A percentile compares a stretch with the other conserved stretches of the same genome.
phyloP scores from a whole-genome alignment of 2,113 vertebrate species.

The Taurulus bubalis region DNA sequence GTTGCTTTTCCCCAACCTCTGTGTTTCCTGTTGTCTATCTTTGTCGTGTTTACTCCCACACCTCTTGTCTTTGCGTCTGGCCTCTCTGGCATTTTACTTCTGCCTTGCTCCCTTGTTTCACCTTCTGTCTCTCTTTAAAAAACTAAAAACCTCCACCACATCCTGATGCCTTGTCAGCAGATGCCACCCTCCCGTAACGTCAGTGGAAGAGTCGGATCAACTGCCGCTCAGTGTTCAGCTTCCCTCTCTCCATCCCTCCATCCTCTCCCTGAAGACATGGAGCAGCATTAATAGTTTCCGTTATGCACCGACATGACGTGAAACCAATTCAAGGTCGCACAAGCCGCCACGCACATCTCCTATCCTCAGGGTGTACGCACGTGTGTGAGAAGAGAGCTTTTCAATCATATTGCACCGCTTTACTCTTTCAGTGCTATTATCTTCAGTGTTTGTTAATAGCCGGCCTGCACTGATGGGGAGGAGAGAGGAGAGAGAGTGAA shows the following conservation, averaged over 20 bases:
- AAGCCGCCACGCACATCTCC: constrained; percentile 26
- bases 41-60: neutral
- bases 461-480: neutral
- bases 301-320: constrained; percentile 60
- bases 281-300: constrained; percentile 42
- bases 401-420: constrained; percentile 37
- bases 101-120: neutral
- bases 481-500: neutral
- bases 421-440: constrained; percentile 55
- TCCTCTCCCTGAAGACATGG: constrained; percentile 16
- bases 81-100: neutral
- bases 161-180: constrained; percentile 7
- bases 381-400: constrained; percentile 17
- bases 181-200: neutral
- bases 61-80: neutral
- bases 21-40: neutral
- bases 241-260: neutral
- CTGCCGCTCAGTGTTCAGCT: neutral
- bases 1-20: neutral
- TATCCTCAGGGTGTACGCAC: constrained; percentile 23
- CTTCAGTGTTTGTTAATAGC: constrained; percentile 33
- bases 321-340: constrained; percentile 58
- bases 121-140: neutral
- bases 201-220: constrained; percentile 34
- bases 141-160: constrained; percentile 4